Base-by-base conservation (phyloP, 2,797 vertebrate genomes). In the Myotis daubentonii region DNA sequence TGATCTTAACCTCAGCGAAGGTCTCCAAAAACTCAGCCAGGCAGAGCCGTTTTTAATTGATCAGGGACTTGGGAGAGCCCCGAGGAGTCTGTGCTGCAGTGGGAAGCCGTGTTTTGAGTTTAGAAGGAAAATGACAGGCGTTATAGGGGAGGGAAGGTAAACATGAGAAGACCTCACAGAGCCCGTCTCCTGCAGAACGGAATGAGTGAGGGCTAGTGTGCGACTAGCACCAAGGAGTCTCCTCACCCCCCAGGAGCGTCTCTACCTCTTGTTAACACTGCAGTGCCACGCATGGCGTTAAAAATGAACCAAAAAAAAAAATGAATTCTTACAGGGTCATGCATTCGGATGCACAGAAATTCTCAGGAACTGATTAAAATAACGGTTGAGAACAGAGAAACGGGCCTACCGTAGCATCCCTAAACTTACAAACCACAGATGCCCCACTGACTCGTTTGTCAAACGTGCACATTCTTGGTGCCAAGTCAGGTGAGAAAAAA, bases 11-110 rank as follows among this genome's bases (percentile, higher is more conserved):
- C 72, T 95, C 71, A 41, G 68, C 28, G 92, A 60, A 92, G 92
- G 83, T 93, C 79, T 96, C 62, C 2, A 55, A 78, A 90, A 72
- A 80, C 87, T 78, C 71, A 94, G 88, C 80, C 92, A 94, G 86
- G 49, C 90, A 96, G 93, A 97, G 85, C 85, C 80, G 72, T 49
- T 96, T 97, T 95, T 96, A 96, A 96, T 96, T 97, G 96, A 91
- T 75, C 65, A 53, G 93, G 89, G 96, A 97, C 95, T 97, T 96
- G 89, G 72, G 71, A 84, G 94, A 83, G 44, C 92, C 53, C 79
- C 0, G 2, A 74, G 76, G 95, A 94, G n/a, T 94, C 80, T 87
- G 66, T 93, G 41, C 62, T 71, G 79, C 75, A 44, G 41, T 53
- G 75, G 86, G 93, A 86, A 93, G 74, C 88, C 0, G 0, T 53